phyloP scores from a whole-genome alignment of 2,888 invertebrate species.

The Argyresthia albistria region DNA sequence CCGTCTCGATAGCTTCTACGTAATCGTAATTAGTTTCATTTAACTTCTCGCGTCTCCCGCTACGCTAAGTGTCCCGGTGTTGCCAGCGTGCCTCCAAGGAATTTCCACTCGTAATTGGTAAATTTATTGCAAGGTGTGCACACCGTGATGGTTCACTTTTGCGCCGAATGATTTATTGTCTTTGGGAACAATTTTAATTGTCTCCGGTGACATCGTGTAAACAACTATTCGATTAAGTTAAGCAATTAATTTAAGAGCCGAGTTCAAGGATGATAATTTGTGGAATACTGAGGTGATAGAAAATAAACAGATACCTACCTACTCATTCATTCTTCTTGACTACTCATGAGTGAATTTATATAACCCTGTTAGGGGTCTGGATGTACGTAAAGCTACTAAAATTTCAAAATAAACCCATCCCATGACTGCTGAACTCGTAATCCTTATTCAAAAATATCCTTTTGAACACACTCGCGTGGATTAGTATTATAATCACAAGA shows the following conservation, averaged over 20 bases:
- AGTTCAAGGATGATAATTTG: constrained; percentile 12
- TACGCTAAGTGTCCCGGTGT: constrained; percentile 27
- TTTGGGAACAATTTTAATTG: constrained; percentile 70
- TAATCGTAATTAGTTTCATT: constrained; percentile 53
- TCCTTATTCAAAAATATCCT: constrained; percentile 26
- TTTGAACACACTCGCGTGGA: constrained; percentile 45
- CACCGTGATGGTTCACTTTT: constrained; percentile 69
- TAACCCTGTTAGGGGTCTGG: too few species aligned
- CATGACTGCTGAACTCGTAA: constrained; percentile 8
- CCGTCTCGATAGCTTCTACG: too few species aligned
- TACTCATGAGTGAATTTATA: too few species aligned
- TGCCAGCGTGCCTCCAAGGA: not conserved
- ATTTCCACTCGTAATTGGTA: constrained; percentile 50
- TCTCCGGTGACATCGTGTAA: constrained; percentile 67
- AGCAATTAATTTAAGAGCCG: constrained; percentile 52
- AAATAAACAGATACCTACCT: not conserved
- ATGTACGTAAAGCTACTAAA: too few species aligned
- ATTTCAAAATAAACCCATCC: not conserved
- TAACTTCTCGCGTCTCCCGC: constrained; percentile 37
- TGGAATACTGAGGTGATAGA: not conserved
- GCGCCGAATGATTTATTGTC: constrained; percentile 64
- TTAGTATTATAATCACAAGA: constrained; percentile 62
- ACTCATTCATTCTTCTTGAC: too few species aligned
- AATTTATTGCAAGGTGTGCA: constrained; percentile 70
- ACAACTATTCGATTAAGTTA: constrained; percentile 72